Evolutionary conservation across 2,113 vertebrate species (phyloP), one percentile per base, ranked within the genome.

Genomic region (Notothenia rossii): DNA sequence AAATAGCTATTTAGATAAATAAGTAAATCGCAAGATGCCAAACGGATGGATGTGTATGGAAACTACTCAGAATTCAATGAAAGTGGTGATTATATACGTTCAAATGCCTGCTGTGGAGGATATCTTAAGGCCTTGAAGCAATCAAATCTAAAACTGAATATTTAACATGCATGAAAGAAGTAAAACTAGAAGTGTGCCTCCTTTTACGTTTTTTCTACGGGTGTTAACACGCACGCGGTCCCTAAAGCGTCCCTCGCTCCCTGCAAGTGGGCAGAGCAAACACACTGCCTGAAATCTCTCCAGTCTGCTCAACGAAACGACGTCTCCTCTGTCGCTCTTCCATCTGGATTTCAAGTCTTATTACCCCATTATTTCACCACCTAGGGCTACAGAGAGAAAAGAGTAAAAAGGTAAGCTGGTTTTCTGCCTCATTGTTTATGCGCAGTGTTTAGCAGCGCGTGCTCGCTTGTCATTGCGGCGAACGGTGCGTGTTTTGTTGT

Each of bases 401-500:
- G 46, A 0, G 1, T 2, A 6, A 13, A 14, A 29, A 83, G 89
- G 89, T 91, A 65, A 88, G 81, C 36, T 40, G 36, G 36, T 40
- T 40, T 40, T 8, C 1, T 7, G 36, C 36, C 36, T 40, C 7
- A 40, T 40, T 40, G 36, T 40, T 5, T 40, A 74, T 86, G 77
- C 84, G 86, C 84, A 83, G 90, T 58, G 82, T 75, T 79, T 58
- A 40, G 83, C 74, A 1, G 62, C 36, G 45, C 48, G 72, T 48
- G 55, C n/a, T 74, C 64, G 81, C 86, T 84, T 84, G 89, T 91
- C 92, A 83, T 84, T 89, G 92, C 85, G 89, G 90, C 48, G 72
- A 29, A 66, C 45, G 63, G 40, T 72, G 15, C 20, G 72, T 83
- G 77, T 77, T 74, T 69, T 83, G 86, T 81, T 86, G 78, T 77